A percentile compares a stretch with the other conserved stretches of the same genome.
These are phyloP conservation scores for Conus betulinus DNA, from an alignment of 1,140 invertebrate genomes.

Conservation along the genomic window DNA sequence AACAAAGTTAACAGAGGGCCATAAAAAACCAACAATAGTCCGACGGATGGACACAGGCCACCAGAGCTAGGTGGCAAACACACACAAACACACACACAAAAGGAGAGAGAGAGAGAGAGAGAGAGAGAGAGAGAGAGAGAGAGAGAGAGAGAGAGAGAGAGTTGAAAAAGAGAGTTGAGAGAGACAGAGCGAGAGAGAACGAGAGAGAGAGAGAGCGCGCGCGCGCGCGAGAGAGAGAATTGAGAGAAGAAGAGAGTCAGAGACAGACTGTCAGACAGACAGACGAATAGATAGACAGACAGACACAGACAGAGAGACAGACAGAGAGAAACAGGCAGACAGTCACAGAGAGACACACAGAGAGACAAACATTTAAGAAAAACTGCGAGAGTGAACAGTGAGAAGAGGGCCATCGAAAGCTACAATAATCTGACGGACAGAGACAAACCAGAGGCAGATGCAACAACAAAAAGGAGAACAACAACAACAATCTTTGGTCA, in stretches of 20 bases:
- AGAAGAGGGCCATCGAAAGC: too few species aligned
- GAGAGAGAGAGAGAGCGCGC: constrained; percentile 44
- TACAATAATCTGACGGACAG: too few species aligned
- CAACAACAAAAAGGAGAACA: too few species aligned
- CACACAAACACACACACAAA: not conserved
- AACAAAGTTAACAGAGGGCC: too few species aligned
- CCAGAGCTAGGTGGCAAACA: not conserved
- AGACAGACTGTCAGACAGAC: not conserved
- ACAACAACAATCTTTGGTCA: too few species aligned
- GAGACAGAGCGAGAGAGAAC: constrained; percentile 35
- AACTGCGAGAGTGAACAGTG: too few species aligned
- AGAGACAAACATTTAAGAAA: not conserved
- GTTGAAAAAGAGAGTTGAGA: not conserved
- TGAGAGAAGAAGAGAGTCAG: not conserved
- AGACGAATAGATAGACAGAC: not conserved
- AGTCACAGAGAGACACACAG: not conserved
- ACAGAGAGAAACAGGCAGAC: not conserved
- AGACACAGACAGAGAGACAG: not conserved
- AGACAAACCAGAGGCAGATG: too few species aligned
- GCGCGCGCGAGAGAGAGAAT: not conserved
- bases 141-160: not conserved
- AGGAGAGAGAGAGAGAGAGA: constrained; percentile 46
- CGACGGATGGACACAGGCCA: not conserved
- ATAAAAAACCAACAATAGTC: too few species aligned
- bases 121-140: constrained; percentile 16